These are phyloP conservation scores for Gerris lacustris DNA, from an alignment of 2,888 invertebrate genomes.

Conservation along the genomic window DNA sequence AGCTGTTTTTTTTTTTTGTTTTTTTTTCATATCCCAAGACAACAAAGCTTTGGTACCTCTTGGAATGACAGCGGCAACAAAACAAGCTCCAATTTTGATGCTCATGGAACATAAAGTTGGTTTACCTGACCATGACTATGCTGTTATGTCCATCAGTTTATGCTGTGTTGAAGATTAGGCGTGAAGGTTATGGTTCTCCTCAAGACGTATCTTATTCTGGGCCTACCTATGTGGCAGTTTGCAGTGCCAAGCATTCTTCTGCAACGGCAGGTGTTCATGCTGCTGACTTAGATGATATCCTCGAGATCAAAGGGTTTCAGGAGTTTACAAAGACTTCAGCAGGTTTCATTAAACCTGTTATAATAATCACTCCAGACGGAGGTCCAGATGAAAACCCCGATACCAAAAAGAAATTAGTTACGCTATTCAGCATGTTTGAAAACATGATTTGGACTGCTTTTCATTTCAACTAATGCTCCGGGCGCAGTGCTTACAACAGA, in stretches of 20 bases:
- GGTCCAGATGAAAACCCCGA: slow-evolving; percentile 30
- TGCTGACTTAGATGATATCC: slow-evolving; percentile 30
- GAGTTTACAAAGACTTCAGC: slow-evolving; percentile 26
- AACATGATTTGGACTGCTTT: slow-evolving; percentile 12
- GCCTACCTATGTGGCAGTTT: slow-evolving; percentile 37
- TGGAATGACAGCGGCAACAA: too few species aligned
- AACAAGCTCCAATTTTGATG: too few species aligned
- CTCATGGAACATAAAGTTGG: too few species aligned
- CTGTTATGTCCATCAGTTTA: slow-evolving; percentile 34
- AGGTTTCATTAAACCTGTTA: slow-evolving; percentile 31
- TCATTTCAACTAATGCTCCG: slow-evolving; percentile 34
- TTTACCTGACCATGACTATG: slow-evolving; percentile 32
- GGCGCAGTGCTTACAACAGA: slow-evolving; percentile 34
- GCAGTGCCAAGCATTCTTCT: slow-evolving; percentile 32
- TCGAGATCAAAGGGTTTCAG: slow-evolving; percentile 28
- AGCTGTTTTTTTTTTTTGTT: too few species aligned
- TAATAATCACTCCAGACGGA: slow-evolving; percentile 32
- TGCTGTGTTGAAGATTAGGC: slow-evolving; percentile 30
- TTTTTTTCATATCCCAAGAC: too few species aligned
- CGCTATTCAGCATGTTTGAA: too few species aligned
- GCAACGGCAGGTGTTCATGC: slow-evolving; percentile 32
- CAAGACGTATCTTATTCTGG: slow-evolving; percentile 36
- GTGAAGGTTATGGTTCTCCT: slow-evolving; percentile 30
- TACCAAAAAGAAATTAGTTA: too few species aligned
- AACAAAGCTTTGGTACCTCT: too few species aligned